These are phyloP conservation scores for Antennarius striatus DNA, from an alignment of 2,113 vertebrate species.

Conservation along the genomic window DNA sequence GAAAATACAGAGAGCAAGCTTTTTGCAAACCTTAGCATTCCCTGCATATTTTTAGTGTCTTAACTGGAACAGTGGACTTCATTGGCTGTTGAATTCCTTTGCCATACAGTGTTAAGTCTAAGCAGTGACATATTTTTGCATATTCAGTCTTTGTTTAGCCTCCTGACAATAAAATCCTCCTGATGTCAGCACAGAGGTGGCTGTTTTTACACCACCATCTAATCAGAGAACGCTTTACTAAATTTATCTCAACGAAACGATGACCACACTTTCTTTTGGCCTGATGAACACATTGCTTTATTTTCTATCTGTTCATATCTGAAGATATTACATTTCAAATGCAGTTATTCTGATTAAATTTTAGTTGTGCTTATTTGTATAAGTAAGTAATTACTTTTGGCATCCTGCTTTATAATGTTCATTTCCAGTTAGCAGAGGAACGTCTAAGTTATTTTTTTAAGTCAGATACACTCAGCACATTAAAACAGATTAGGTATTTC, in stretches of 20 bases:
- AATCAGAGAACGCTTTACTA: constrained; percentile 28
- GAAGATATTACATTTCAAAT: constrained; percentile 49
- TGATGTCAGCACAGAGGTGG: constrained; percentile 43
- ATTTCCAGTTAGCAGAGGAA: constrained; percentile 80
- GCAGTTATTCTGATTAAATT: constrained; percentile 67
- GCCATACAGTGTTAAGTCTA: constrained; percentile 90
- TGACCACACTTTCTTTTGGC: constrained; percentile 84
- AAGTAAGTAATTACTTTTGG: constrained; percentile 84
- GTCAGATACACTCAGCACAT: constrained; percentile 65
- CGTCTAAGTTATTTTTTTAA: constrained; percentile 83
- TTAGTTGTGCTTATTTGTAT: constrained; percentile 81
- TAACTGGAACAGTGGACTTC: constrained; percentile 85
- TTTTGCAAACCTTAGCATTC: constrained; percentile 89
- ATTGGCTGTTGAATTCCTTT: constrained; percentile 82
- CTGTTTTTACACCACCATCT: constrained; percentile 41
- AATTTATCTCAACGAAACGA: constrained; percentile 36
- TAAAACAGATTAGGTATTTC: constrained; percentile 74
- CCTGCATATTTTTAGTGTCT: constrained; percentile 94
- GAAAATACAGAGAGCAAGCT: constrained; percentile 85
- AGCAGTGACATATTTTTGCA: constrained; percentile 82
- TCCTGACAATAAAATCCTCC: constrained; percentile 76
- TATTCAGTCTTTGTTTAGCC: constrained; percentile 80
- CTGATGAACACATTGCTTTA: constrained; percentile 74
- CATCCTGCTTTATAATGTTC: constrained; percentile 85
- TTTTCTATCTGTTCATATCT: constrained; percentile 65